Evolutionary conservation across 2,888 invertebrate genomes (phyloP).

Genomic region (Tetragnatha montana): DNA sequence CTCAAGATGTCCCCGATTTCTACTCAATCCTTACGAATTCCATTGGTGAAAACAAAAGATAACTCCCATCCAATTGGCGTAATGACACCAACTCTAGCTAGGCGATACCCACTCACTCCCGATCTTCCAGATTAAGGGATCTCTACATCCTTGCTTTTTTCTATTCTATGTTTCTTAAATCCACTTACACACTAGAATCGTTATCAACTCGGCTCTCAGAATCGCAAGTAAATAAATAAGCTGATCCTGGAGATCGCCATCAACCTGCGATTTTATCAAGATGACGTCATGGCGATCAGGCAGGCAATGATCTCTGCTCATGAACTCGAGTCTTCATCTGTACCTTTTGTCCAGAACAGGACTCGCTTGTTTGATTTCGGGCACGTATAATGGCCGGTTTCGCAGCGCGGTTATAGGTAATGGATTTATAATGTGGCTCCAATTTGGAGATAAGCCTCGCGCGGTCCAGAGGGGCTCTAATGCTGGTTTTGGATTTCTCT

Average conservation of each 20-base stretch:
- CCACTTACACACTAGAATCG: not conserved
- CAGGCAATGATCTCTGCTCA: conserved; percentile 47
- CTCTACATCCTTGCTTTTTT: not conserved
- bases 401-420: conserved; percentile 37
- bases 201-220: conserved; percentile 23
- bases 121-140: conserved; percentile 31
- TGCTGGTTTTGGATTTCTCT: conserved; percentile 10
- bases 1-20: no score
- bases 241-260: conserved; percentile 24
- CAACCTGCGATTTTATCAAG: conserved; percentile 22
- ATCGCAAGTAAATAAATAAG: conserved; percentile 48
- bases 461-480: conserved; percentile 25
- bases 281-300: conserved; percentile 41
- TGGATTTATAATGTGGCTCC: conserved; percentile 26
- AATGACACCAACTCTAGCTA: not conserved
- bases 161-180: not conserved
- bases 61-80: conserved; percentile 22
- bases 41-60: not conserved
- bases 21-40: no score
- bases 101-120: not conserved
- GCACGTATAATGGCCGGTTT: conserved; percentile 9
- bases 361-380: conserved; percentile 25
- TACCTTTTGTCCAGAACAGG: conserved; percentile 41
- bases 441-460: conserved; percentile 18
- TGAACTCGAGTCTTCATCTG: conserved; percentile 18